These are phyloP conservation scores for Atta colombica DNA, from an alignment of 1,140 invertebrate species.

Conservation along the genomic window DNA sequence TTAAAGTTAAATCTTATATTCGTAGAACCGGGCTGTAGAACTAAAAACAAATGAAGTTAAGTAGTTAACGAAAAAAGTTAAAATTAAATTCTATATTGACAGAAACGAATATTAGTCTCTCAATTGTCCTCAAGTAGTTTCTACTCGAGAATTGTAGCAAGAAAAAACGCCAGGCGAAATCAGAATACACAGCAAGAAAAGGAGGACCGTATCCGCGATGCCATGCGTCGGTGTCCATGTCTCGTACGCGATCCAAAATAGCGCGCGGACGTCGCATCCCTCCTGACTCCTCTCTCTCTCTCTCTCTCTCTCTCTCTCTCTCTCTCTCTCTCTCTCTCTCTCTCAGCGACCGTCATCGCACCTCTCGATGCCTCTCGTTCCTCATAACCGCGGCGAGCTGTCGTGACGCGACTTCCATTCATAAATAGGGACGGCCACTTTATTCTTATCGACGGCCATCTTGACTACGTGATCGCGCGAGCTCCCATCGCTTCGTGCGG, in stretches of 20 bases:
- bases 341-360: not conserved
- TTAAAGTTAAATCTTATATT: no score
- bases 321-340: not conserved
- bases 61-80: no score
- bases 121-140: not conserved
- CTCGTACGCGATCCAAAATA: slow-evolving; percentile 73
- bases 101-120: no score
- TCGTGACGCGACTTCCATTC: slow-evolving; percentile 77
- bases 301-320: no score
- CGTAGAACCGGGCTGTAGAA: no score
- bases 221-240: slow-evolving; percentile 42
- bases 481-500: not conserved
- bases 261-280: slow-evolving; percentile 46
- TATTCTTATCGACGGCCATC: slow-evolving; percentile 67
- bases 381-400: slow-evolving; percentile 24
- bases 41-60: no score
- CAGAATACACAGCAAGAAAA: slow-evolving; percentile 1
- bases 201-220: slow-evolving; percentile 32
- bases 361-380: slow-evolving; percentile 18
- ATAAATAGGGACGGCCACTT: slow-evolving; percentile 76
- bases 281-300: not conserved
- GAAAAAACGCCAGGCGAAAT: not conserved
- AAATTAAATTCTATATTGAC: no score
- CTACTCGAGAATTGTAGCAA: not conserved
- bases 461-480: slow-evolving; percentile 74